These are phyloP conservation scores for Diuraphis noxia DNA, from an alignment of 1,140 invertebrate genomes.

Conservation along the genomic window DNA sequence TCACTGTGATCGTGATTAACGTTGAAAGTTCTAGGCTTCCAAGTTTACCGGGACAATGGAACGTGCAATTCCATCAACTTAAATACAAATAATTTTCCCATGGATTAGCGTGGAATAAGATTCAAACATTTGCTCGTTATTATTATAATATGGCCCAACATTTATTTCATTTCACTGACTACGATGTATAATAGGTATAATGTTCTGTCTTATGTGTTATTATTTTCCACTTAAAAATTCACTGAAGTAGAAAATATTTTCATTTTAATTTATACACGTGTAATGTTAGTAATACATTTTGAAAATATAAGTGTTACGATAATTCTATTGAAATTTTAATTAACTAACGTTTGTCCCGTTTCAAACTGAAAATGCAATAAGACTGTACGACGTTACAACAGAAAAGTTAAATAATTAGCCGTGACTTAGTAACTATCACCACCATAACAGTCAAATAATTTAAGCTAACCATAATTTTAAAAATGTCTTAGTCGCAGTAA, in stretches of 20 bases:
- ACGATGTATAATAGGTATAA: neutral
- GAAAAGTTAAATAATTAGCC: neutral
- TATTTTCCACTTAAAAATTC: too few relatives aligned
- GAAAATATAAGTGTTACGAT: neutral
- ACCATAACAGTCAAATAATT: neutral
- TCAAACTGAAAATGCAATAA: neutral
- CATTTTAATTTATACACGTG: neutral
- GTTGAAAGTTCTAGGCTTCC: conserved; percentile 26
- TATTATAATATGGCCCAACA: neutral
- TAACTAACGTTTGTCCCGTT: neutral
- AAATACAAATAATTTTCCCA: conserved; percentile 23
- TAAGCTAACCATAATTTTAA: neutral
- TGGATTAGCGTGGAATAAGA: neutral
- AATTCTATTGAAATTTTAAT: neutral
- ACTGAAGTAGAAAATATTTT: neutral
- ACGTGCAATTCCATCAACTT: conserved; percentile 31
- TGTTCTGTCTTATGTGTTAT: too few relatives aligned
- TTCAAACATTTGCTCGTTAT: neutral
- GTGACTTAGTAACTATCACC: neutral
- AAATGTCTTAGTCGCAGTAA: neutral
- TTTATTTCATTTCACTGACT: neutral
- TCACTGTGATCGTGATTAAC: conserved; percentile 42
- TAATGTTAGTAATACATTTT: neutral
- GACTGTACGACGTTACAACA: neutral
- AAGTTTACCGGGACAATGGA: conserved; percentile 31